These are phyloP conservation scores for Myotis yumanensis DNA, from an alignment of 2,113 vertebrate species.

Conservation along the genomic window DNA sequence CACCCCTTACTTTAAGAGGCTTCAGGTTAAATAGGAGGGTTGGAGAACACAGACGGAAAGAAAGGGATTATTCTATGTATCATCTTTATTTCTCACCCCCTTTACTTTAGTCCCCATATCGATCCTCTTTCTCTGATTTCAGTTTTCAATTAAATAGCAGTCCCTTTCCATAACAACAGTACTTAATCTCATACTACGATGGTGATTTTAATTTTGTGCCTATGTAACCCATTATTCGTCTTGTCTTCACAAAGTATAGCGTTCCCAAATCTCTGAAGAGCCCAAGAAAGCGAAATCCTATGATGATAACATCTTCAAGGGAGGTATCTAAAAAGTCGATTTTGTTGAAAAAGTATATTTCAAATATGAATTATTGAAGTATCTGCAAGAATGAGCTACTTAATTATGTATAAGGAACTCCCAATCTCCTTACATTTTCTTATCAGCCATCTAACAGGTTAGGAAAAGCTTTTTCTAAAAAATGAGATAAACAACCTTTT, in stretches of 20 bases:
- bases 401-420: slow-evolving; percentile 79
- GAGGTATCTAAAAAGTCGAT: slow-evolving; percentile 67
- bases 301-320: slow-evolving; percentile 30
- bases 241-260: slow-evolving; percentile 23
- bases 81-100: not conserved
- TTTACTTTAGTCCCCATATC: not conserved
- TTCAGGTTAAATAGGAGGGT: not conserved
- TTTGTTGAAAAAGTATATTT: slow-evolving; percentile 78
- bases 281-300: slow-evolving; percentile 33
- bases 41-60: not conserved
- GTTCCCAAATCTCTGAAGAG: slow-evolving; percentile 33
- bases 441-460: slow-evolving; percentile 71
- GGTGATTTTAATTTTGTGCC: slow-evolving; percentile 53
- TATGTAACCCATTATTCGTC: slow-evolving; percentile 43
- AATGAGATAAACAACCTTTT: slow-evolving; percentile 75
- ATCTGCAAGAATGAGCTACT: slow-evolving; percentile 76
- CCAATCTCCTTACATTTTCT: slow-evolving; percentile 75
- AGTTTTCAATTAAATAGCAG: slow-evolving; percentile 43
- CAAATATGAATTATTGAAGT: slow-evolving; percentile 79
- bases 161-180: not conserved
- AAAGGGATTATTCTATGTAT: not conserved
- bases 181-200: not conserved
- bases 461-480: slow-evolving; percentile 73
- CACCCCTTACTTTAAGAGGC: not conserved
- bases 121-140: slow-evolving; percentile 14